Evolutionary conservation across 2,888 invertebrate genomes (phyloP).

Genomic region (Ophion costatus): DNA sequence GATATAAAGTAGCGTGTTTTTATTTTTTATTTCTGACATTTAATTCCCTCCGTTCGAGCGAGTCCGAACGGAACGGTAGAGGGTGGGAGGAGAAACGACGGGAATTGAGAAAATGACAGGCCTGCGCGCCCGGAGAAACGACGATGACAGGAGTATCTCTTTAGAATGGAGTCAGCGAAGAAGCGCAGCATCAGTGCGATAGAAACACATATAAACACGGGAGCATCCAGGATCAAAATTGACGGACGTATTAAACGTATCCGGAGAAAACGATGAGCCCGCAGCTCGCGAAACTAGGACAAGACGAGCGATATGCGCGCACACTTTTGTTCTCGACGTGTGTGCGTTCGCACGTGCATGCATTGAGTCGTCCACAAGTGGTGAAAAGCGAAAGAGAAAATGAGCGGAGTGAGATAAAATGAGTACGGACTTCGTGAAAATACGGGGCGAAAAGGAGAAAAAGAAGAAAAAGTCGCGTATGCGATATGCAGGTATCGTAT

Average conservation of each 20-base stretch:
- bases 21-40: too few relatives aligned
- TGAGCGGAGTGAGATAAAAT: slow-evolving; percentile 52
- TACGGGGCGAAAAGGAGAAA: neutral
- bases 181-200: neutral
- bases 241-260: slow-evolving; percentile 50
- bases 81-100: slow-evolving; percentile 10
- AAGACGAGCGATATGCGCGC: slow-evolving; percentile 26
- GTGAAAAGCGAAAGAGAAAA: slow-evolving; percentile 32
- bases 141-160: slow-evolving; percentile 55
- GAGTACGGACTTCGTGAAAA: slow-evolving; percentile 33
- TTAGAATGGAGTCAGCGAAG: slow-evolving; percentile 37
- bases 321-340: neutral
- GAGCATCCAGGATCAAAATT: slow-evolving; percentile 54
- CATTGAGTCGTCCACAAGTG: slow-evolving; percentile 5
- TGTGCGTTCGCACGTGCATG: neutral
- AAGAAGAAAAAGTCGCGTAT: slow-evolving; percentile 29
- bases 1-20: too few relatives aligned
- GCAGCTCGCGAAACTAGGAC: slow-evolving; percentile 54
- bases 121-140: slow-evolving; percentile 20
- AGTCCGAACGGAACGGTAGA: neutral
- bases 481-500: slow-evolving; percentile 27
- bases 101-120: slow-evolving; percentile 54
- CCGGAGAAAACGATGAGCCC: slow-evolving; percentile 60
- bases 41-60: slow-evolving; percentile 20
- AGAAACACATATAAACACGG: neutral